A percentile compares a stretch with the other conserved stretches of the same genome.
Conservation (phyloP, 2,888 invertebrate genomes). For the Catotricha subobsoleta region DNA sequence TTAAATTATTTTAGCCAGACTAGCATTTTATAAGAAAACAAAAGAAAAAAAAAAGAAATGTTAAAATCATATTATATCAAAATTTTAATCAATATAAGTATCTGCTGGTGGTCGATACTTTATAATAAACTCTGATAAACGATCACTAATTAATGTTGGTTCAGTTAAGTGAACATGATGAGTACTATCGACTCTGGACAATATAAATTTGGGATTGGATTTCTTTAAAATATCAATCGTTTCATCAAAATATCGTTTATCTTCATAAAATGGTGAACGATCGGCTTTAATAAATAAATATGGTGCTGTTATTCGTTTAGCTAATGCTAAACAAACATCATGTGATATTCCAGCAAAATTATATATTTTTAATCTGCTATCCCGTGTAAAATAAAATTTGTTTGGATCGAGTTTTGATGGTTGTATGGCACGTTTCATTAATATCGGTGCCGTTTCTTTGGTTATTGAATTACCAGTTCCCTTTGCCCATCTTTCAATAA, state of each 20-base stretch:
- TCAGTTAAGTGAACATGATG: conserved; percentile 62
- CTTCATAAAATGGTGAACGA: conserved; percentile 36
- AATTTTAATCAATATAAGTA: background rate
- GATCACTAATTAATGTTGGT: conserved; percentile 38
- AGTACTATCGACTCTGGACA: conserved; percentile 42
- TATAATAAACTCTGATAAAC: conserved; percentile 38
- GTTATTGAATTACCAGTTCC: conserved; percentile 40
- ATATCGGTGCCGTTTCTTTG: conserved; percentile 34
- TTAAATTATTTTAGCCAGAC: background rate
- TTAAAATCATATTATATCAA: background rate
- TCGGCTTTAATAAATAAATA: conserved; percentile 44
- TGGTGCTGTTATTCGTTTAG: conserved; percentile 40
- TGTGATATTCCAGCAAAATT: conserved; percentile 6
- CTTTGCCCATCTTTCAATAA: conserved; percentile 36
- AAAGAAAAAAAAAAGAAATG: background rate
- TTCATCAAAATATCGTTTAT: conserved; percentile 36
- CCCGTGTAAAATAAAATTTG: conserved; percentile 41
- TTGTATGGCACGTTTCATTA: conserved; percentile 39
- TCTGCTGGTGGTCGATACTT: conserved; percentile 24
- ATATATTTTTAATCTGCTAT: conserved; percentile 37
- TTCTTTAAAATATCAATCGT: conserved; percentile 34
- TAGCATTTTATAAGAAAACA: background rate
- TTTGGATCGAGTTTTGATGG: conserved; percentile 36
- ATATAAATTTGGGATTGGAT: conserved; percentile 36
- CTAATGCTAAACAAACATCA: conserved; percentile 36